Evolutionary conservation across 2,797 vertebrate species (phyloP).

Genomic region (Setipinna tenuifilis): DNA sequence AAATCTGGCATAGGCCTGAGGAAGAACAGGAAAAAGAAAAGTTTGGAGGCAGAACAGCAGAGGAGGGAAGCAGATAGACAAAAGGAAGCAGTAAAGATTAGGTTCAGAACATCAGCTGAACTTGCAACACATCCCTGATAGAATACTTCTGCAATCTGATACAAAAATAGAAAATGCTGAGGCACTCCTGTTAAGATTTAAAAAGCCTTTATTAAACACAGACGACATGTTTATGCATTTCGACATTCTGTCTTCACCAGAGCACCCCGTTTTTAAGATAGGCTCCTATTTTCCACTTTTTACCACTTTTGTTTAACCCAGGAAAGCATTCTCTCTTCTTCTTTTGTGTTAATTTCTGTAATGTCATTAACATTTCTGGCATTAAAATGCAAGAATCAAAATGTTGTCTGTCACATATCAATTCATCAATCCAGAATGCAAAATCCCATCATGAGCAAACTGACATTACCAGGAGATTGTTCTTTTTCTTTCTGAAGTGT

Average conservation of each 20-base stretch:
- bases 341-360: no score
- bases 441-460: not conserved
- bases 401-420: not conserved
- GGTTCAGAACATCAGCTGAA: not conserved
- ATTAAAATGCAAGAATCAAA: not conserved
- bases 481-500: not conserved
- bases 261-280: no score
- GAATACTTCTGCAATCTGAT: not conserved
- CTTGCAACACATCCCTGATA: not conserved
- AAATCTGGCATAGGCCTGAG: conserved; percentile 81
- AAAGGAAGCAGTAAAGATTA: not conserved
- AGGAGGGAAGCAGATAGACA: not conserved
- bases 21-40: conserved; percentile 15
- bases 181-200: no score
- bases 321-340: no score
- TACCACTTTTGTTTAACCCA: no score
- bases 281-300: no score
- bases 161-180: no score
- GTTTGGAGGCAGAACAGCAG: not conserved
- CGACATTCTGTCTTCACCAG: no score
- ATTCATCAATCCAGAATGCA: not conserved
- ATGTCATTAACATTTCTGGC: not conserved
- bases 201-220: no score
- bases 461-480: not conserved
- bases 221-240: no score